Percentiles rank a stretch among this genome's conserved stretches.
Conservation (phyloP, 23 tunicate species). For the Corella eumyota region DNA sequence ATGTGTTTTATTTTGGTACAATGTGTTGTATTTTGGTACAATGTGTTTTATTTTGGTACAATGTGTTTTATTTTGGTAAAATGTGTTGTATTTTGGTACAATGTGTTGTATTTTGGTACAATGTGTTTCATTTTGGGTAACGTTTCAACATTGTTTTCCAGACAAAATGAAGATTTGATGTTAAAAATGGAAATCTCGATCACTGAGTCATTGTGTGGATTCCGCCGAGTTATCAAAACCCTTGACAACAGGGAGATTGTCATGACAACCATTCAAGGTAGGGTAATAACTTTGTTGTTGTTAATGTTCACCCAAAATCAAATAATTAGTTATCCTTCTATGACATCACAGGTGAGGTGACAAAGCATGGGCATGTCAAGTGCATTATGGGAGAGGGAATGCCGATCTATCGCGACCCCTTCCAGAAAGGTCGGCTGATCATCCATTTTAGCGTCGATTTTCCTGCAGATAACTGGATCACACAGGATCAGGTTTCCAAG, state of each 20-base stretch:
- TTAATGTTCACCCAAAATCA: not conserved
- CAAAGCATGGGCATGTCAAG: constrained; percentile 54
- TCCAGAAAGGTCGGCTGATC: constrained; percentile 76
- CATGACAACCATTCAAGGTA: constrained; percentile 63
- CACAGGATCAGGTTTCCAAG: constrained; percentile 37
- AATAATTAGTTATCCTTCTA: not conserved
- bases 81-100: not conserved
- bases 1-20: too few species aligned
- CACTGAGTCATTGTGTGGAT: constrained; percentile 87
- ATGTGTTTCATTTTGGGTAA: not conserved
- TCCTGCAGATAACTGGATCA: constrained; percentile 65
- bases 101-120: not conserved
- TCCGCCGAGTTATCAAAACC: constrained; percentile 58
- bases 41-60: not conserved
- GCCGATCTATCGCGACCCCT: constrained; percentile 91
- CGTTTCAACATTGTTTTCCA: constrained; percentile 1
- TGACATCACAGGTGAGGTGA: constrained; percentile 72
- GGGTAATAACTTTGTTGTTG: constrained; percentile 1
- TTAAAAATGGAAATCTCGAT: constrained; percentile 92
- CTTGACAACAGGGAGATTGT: constrained; percentile 79
- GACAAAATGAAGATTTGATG: constrained; percentile 79
- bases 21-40: not conserved
- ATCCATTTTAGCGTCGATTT: constrained; percentile 69
- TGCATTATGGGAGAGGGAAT: constrained; percentile 90
- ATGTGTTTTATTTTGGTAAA: not conserved